Base-by-base conservation (phyloP, 2,113 vertebrate genomes). In the Xiphophorus hellerii region DNA sequence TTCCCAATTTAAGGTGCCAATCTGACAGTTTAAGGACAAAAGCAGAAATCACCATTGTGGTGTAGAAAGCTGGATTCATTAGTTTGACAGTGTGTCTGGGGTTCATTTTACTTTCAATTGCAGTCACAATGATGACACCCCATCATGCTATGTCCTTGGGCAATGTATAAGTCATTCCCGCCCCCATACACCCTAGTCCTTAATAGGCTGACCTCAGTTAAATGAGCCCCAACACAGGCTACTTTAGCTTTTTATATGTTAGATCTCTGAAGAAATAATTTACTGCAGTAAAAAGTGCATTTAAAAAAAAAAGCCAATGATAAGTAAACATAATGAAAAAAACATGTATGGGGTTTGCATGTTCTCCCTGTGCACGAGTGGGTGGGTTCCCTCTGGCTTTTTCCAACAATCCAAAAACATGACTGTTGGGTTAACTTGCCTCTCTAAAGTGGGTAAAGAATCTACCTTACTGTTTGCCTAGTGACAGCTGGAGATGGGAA, bases 111-210 rank as follows among this genome's bases (percentile, higher is more conserved):
- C 51, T 78, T 71, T 27, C 17, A 62, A 37, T 62, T 54, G 37
- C 66, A 54, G 30, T 63, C 17, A 74, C 69, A 84, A 84, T 73
- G 48, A 48, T 82, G 79, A 79, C 78, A 72, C 8, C 72, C 76
- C 80, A 73, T 76, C 78, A 80, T 54, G 27, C 58, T 67, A 71
- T 71, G 51, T 79, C 73, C 76, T 83, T 78, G 30, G 66, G 80
- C 62, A 66, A 81, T 74, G 80, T 71, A 35, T 37, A 80, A 37
- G 68, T 72, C 62, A 75, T 66, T 79, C 74, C 63, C 44, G 31
- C 71, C 58, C 65, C 67, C 37, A 69, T 30, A 51, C 25, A 33
- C 44, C 77, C 14, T 17, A 0, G 11, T 74, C 64, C 74, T 48
- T 71, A 82, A 69, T 69, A 71, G 20, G 66, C 65, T 66, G 74